Base-by-base conservation (phyloP, 2,797 vertebrate genomes). In the Liasis olivaceus region DNA sequence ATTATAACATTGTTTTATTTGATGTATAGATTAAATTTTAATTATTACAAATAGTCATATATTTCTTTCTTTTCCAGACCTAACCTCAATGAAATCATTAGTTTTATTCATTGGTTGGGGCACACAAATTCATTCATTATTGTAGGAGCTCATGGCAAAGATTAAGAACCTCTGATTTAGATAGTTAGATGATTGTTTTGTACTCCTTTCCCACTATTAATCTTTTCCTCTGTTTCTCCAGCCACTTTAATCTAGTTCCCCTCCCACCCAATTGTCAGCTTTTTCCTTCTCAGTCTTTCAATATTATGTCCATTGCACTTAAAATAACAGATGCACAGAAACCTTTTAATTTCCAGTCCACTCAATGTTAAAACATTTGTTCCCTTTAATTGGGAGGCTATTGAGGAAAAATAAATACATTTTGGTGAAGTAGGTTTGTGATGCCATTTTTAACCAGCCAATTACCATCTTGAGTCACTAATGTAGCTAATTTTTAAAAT, bases 381-480 rank as follows among this genome's bases (percentile, higher is more conserved):
- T 88, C 56, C 28, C 24, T 28, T n/a, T 86, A 91, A 62, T 1
- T 64, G 17, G 5, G 81, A 6, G 8, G 58, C 63, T 94, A 89
- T 66, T 91, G 91, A 54, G 87, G 85, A 86, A 93, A 92, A 96
- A 94, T 84, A 95, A 96, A 96, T 85, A 95, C 92, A 56, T 62
- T 92, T 89, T 90, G 77, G 86, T 66, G 90, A 95, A 91, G 77
- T 86, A 87, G 89, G 72, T 95, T 85, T 81, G 94, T 59, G 47
- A 86, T 95, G 92, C 89, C 69, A 93, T 93, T 96, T 96, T 89
- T 92, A 94, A 87, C 93, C 89, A 92, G 87, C 90, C 95, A 92
- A 95, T 96, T 95, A 95, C 89, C 92, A 95, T 94, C 58, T 90
- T 93, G 81, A n/a, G 84, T 95, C 93, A 96, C 94, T 96, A 95